Percentiles rank a stretch among this genome's conserved stretches.
These are phyloP conservation scores for Acronicta leporina DNA, from an alignment of 2,888 invertebrate species.

Conservation along the genomic window DNA sequence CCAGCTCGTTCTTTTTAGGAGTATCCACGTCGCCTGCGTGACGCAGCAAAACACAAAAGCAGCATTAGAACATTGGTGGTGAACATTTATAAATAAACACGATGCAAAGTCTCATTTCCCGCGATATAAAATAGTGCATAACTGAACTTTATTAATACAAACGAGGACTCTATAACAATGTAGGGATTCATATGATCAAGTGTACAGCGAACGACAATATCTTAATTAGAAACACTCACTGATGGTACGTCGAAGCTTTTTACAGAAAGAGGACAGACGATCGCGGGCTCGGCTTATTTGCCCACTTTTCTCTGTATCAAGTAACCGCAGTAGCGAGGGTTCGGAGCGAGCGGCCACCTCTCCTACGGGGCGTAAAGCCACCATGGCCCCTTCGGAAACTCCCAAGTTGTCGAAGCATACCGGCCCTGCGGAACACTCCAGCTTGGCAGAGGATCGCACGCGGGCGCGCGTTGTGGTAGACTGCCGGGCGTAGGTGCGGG, in stretches of 20 bases:
- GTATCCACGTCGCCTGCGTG: slow-evolving; percentile 87
- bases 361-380: slow-evolving; percentile 79
- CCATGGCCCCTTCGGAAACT: slow-evolving; percentile 77
- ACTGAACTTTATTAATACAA: slow-evolving; percentile 31
- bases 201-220: slow-evolving; percentile 30
- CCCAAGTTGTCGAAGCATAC: slow-evolving; percentile 87
- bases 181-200: slow-evolving; percentile 19
- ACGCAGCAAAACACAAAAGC: slow-evolving; percentile 87
- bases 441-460: slow-evolving; percentile 83
- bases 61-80: slow-evolving; percentile 84
- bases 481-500: slow-evolving; percentile 74
- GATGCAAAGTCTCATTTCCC: slow-evolving; percentile 56
- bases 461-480: slow-evolving; percentile 82
- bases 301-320: slow-evolving; percentile 81
- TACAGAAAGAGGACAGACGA: slow-evolving; percentile 84
- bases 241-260: slow-evolving; percentile 86
- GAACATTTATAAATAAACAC: slow-evolving; percentile 61
- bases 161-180: slow-evolving; percentile 26
- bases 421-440: slow-evolving; percentile 86
- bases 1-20: slow-evolving; percentile 86
- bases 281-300: slow-evolving; percentile 84
- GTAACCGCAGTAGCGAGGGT: slow-evolving; percentile 81
- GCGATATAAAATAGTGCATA: slow-evolving; percentile 36
- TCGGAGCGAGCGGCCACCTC: slow-evolving; percentile 81
- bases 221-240: slow-evolving; percentile 77